phyloP scores from a whole-genome alignment of 2,113 vertebrate species.

The Cyprinus carpio region DNA sequence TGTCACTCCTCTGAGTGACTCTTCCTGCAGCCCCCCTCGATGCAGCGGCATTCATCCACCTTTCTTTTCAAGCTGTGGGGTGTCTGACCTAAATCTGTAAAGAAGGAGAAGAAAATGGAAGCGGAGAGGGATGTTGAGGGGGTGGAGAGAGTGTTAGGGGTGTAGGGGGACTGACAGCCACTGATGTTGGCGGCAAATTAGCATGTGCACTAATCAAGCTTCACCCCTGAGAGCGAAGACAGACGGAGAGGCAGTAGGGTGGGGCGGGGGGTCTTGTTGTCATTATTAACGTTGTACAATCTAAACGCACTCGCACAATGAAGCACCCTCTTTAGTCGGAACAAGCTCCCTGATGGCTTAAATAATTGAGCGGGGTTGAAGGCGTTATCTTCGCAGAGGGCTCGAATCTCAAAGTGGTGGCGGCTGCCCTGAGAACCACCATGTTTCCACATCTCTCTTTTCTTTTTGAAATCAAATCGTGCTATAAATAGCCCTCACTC shows the following conservation, averaged over 20 bases:
- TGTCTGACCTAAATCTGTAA: constrained; percentile 76
- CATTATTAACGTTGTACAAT: constrained; percentile 41
- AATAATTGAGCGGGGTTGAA: constrained; percentile 55
- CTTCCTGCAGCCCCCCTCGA: constrained; percentile 24
- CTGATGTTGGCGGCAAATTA: constrained; percentile 67
- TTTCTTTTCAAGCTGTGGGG: constrained; percentile 57
- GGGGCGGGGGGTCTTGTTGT: constrained; percentile 34
- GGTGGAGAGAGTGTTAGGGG: not conserved
- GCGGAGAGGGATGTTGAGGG: constrained; percentile 23
- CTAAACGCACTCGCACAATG: not conserved
- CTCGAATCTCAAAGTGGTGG: constrained; percentile 35
- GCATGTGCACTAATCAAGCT: constrained; percentile 66
- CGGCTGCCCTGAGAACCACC: constrained; percentile 39
- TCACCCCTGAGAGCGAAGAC: constrained; percentile 55
- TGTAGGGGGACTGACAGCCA: constrained; percentile 53
- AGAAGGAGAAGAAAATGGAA: constrained; percentile 49
- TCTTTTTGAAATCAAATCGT: constrained; percentile 73
- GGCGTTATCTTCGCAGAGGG: constrained; percentile 48
- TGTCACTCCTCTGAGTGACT: constrained; percentile 38
- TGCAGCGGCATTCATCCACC: constrained; percentile 19
- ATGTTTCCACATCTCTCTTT: constrained; percentile 71
- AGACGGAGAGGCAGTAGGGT: constrained; percentile 29
- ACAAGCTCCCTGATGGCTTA: constrained; percentile 32
- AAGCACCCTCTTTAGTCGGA: constrained; percentile 1
- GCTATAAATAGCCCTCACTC: constrained; percentile 71